Percentiles rank a stretch among this genome's conserved stretches.
Conservation (phyloP, 2,113 vertebrate genomes). For the Regulus satrapa region DNA sequence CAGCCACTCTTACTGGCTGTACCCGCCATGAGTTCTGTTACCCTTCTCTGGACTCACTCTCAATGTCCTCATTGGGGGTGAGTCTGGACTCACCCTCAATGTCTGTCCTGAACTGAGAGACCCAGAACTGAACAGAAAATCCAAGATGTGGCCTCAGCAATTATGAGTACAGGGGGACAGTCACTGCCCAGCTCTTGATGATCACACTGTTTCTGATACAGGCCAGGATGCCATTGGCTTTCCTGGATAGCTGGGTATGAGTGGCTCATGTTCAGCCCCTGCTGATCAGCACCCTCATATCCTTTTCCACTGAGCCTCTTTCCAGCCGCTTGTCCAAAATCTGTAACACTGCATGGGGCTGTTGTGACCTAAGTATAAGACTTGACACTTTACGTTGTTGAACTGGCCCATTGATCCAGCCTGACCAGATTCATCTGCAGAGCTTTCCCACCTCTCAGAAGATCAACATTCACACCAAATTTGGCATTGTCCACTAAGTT, state of each 20-base stretch:
- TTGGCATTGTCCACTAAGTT: not conserved
- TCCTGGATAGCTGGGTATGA: not conserved
- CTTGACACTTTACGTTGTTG: not conserved
- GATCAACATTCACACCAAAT: not conserved
- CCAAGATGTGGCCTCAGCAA: no score
- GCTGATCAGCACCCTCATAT: no score
- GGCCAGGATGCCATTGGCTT: no score
- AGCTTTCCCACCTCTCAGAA: not conserved
- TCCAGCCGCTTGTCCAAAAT: not conserved
- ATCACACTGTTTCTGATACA: not conserved
- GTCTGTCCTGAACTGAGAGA: not conserved
- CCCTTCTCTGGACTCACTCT: rapidly evolving
- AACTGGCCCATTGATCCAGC: not conserved
- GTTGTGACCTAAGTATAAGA: no score
- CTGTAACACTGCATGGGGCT: not conserved
- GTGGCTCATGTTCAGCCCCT: not conserved
- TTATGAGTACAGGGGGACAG: not conserved
- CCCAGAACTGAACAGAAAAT: not conserved
- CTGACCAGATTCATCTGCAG: not conserved
- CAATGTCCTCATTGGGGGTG: no score
- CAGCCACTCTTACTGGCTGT: not conserved
- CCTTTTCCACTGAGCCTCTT: not conserved
- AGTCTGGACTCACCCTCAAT: rapidly evolving
- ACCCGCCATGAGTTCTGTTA: not conserved
- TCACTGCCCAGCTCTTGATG: not conserved